Conservation (phyloP, 2,888 invertebrate species). For the Campoletis raptor region DNA sequence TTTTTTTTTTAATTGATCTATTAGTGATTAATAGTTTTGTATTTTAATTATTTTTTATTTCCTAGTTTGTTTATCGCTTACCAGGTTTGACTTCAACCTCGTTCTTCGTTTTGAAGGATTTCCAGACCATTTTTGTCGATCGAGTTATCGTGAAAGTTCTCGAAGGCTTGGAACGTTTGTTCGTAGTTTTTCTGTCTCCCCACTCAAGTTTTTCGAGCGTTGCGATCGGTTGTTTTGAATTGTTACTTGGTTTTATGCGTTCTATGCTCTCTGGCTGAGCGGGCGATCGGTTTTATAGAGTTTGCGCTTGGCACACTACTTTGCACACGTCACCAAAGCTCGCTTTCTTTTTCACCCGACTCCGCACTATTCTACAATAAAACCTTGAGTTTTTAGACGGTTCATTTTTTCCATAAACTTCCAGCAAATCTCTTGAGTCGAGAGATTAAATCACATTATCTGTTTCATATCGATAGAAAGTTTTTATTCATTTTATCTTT, state of each 20-base stretch:
- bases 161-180: slow-evolving; percentile 28
- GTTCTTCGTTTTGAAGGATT: slow-evolving; percentile 74
- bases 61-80: slow-evolving; percentile 62
- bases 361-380: slow-evolving; percentile 47
- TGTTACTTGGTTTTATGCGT: slow-evolving; percentile 30
- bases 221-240: slow-evolving; percentile 54
- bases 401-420: not conserved
- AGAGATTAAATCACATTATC: not conserved
- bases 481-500: slow-evolving; percentile 27
- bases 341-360: slow-evolving; percentile 56
- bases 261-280: slow-evolving; percentile 53
- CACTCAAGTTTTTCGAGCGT: slow-evolving; percentile 24
- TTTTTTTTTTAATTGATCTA: not conserved
- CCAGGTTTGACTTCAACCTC: slow-evolving; percentile 73
- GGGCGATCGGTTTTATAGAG: slow-evolving; percentile 72
- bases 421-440: not conserved
- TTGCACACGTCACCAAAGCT: slow-evolving; percentile 74
- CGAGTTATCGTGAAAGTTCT: slow-evolving; percentile 59
- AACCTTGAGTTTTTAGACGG: not conserved
- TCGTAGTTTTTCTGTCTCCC: slow-evolving; percentile 11
- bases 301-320: slow-evolving; percentile 65
- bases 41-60: not conserved
- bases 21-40: not conserved
- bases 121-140: slow-evolving; percentile 78
- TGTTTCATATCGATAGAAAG: not conserved